Base-by-base conservation (phyloP, 2,113 vertebrate species). In the Carassius auratus region DNA sequence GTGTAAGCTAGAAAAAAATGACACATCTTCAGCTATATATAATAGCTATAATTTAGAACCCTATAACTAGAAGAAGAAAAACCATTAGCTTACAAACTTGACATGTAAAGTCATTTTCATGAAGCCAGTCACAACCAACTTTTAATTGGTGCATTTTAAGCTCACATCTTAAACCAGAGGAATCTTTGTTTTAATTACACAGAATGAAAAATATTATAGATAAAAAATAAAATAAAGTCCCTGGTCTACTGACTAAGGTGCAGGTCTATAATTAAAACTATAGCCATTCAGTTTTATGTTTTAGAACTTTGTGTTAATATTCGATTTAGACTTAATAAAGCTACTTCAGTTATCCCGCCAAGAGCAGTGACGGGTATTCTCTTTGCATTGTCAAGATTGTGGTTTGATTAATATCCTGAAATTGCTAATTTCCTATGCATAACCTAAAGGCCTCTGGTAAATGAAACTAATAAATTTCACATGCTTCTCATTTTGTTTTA, bases 381-480 rank as follows among this genome's bases (percentile, higher is more conserved):
- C 12, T 23, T 23, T 23, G 71, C 42, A 5, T 75, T 48, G 42
- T 48, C 42, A 75, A 48, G 71, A 75, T 75, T 48, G 38, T 14
- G 5, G 42, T 48, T 75, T 75, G 19, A 75, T 75, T 75, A 75
- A 75, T 75, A 75, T 75, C 6, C 6, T 12, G 13, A 26, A 75
- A 75, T 48, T 75, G 21, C n/a, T 15, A 0, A 48, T 48, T 48
- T 74, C 21, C 38, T 42, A 48, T 48, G 42, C 42, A 74, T 74
- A 48, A 74, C 48, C n/a, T 48, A 48, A 75, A 75, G 19, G n/a
- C 71, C 71, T 75, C n/a, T 48, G 71, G n/a, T 48, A 75, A 75
- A 75, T 45, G 71, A 48, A 48, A 26, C 21, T 8, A 48, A 74
- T 48, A 74, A 7, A 74, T 74, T 68, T 30, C 1, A 1, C 5